Percentiles rank a stretch among this genome's conserved stretches.
phyloP scores from a whole-genome alignment of 1,140 invertebrate genomes.

The Contarinia nasturtii region DNA sequence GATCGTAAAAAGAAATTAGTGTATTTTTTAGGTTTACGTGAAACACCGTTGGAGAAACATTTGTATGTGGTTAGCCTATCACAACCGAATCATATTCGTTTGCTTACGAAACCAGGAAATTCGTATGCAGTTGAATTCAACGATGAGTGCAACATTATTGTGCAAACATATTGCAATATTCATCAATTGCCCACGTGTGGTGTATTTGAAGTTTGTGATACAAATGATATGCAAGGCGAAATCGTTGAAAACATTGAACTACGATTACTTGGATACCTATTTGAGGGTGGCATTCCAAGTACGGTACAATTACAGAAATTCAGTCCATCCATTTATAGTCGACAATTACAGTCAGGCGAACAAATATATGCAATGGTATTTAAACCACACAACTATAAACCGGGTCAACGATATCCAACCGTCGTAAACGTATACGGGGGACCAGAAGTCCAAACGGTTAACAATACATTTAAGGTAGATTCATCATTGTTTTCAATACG shows the following conservation, averaged over 20 bases:
- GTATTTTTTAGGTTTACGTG: slow-evolving; percentile 63
- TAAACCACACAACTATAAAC: slow-evolving; percentile 59
- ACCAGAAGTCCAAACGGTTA: slow-evolving; percentile 92
- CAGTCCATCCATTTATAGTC: slow-evolving; percentile 53
- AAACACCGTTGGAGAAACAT: slow-evolving; percentile 66
- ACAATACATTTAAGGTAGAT: slow-evolving; percentile 79
- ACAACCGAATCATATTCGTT: slow-evolving; percentile 40
- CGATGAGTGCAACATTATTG: slow-evolving; percentile 63
- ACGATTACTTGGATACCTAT: slow-evolving; percentile 44
- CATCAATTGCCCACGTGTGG: slow-evolving; percentile 60
- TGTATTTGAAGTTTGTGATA: slow-evolving; percentile 51
- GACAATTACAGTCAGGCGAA: slow-evolving; percentile 49
- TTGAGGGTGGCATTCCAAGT: slow-evolving; percentile 37
- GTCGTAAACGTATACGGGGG: slow-evolving; percentile 95
- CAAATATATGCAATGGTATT: slow-evolving; percentile 83
- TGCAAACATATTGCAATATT: slow-evolving; percentile 78
- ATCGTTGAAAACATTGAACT: slow-evolving; percentile 39
- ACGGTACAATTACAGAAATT: slow-evolving; percentile 24
- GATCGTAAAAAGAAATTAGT: slow-evolving; percentile 48
- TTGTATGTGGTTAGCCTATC: slow-evolving; percentile 58
- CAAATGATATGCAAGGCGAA: slow-evolving; percentile 14
- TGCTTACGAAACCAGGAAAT: slow-evolving; percentile 54
- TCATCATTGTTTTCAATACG: slow-evolving; percentile 1
- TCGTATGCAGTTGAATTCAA: slow-evolving; percentile 67
- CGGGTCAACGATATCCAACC: slow-evolving; percentile 72